Conservation (phyloP, 2,797 vertebrate species). For the Alauda arvensis region DNA sequence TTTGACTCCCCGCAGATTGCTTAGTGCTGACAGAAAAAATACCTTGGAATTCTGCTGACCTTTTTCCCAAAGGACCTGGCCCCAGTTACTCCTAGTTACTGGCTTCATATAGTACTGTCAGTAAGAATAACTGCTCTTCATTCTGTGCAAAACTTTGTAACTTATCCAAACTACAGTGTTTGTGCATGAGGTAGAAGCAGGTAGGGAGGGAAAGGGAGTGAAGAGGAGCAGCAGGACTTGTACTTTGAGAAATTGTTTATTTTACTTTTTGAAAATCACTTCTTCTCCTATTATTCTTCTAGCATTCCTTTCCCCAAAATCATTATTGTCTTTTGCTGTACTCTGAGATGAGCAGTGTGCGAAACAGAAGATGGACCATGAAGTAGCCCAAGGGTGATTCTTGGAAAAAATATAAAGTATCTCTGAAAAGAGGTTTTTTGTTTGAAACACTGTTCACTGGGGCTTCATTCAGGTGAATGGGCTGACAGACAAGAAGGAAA, state of each 20-base stretch:
- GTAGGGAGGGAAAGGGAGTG: neutral
- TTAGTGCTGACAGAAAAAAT: constrained; percentile 38
- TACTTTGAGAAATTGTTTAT: neutral
- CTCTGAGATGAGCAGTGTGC: neutral
- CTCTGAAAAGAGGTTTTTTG: neutral
- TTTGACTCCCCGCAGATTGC: neutral
- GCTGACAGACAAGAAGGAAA: neutral
- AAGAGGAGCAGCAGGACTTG: neutral
- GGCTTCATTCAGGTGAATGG: neutral
- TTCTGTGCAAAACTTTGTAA: neutral
- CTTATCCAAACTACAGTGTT: neutral
- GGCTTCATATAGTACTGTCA: constrained; percentile 31
- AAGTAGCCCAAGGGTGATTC: neutral
- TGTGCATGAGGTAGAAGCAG: neutral
- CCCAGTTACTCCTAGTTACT: constrained; percentile 37
- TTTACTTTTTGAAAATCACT: neutral
- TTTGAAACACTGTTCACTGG: neutral
- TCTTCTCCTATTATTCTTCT: neutral
- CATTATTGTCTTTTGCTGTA: neutral
- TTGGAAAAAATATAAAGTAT: neutral
- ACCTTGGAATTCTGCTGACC: constrained; percentile 29
- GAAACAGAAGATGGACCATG: neutral
- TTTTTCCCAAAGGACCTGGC: neutral
- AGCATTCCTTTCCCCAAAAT: neutral
- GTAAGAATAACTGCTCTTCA: constrained; percentile 35